Evolutionary conservation across 2,888 invertebrate genomes (phyloP), one percentile per base, ranked within the genome.

Genomic region (Tenthredo amoena): DNA sequence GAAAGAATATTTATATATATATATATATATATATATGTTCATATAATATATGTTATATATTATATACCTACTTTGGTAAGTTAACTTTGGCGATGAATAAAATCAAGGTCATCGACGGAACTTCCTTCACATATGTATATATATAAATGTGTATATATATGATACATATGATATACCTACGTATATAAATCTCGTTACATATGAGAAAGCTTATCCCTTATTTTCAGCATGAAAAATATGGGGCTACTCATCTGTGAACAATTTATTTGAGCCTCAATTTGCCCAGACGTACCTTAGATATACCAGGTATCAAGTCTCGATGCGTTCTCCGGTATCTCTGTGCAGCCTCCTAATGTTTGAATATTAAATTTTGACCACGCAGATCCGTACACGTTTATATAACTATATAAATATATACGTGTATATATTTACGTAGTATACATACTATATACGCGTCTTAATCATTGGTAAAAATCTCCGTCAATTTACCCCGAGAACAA

Each of bases 241-340:
- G 21, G 37, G 34, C 55, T 7, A 37, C 50, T 81, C 81, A 40
- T 62, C 50, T 62, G 37, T 40, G 81, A 58, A 81, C 81, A 81
- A 81, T 81, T 81, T 81, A 81, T 81, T 81, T 81, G 62, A 81
- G 79, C 79, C 21, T 40, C 79, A 79, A 79, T 79, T 77, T 77
- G 50, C 77, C n/a, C 77, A 34, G 26, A 18, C 77, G 6, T 31
- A 26, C 15, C 15, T 55, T 15, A n/a, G 50, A 18, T 77, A 77
- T 34, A 55, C 34, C 50, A 12, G 47, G 12, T 55, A 31, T 26
- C 31, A 6, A 26, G 18, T n/a, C 71, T 37, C 37, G 34, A 34
- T 15, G 15, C 37, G n/a, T 71, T 12, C 37, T 26, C 2, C 26
- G 4, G 15, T 71, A 34, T 50, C 9, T n/a, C 21, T 21, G 10